phyloP scores from a whole-genome alignment of 1,140 invertebrate genomes.

The Lucilia sericata region DNA sequence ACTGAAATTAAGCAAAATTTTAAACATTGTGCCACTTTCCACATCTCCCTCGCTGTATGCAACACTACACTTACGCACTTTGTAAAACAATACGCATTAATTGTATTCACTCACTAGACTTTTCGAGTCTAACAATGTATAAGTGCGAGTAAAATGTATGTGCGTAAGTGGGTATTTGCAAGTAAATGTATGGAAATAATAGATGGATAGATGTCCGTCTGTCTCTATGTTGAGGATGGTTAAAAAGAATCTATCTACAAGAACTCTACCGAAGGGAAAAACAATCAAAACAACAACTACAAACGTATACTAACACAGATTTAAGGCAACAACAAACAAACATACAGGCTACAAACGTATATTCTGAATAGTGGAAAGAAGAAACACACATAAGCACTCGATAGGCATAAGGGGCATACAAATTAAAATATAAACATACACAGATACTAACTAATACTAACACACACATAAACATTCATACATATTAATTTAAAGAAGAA shows the following conservation, averaged over 20 bases:
- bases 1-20: too few species aligned
- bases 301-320: neutral
- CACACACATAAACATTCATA: neutral
- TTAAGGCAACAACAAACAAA: neutral
- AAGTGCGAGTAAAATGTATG: neutral
- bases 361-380: neutral
- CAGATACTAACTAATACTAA: neutral
- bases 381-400: neutral
- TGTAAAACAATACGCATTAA: constrained; percentile 39
- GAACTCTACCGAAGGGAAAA: neutral
- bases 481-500: constrained; percentile 6
- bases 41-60: neutral
- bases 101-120: constrained; percentile 31
- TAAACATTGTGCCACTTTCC: neutral
- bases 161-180: neutral
- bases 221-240: neutral
- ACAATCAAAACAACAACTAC: neutral
- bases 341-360: neutral
- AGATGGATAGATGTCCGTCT: neutral
- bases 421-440: neutral
- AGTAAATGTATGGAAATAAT: neutral
- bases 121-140: neutral
- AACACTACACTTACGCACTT: constrained; percentile 18
- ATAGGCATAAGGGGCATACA: neutral
- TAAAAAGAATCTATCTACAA: neutral